Percentiles rank a stretch among this genome's conserved stretches.
Conservation (phyloP, 2,888 invertebrate species). For the Cynaeus angustus region DNA sequence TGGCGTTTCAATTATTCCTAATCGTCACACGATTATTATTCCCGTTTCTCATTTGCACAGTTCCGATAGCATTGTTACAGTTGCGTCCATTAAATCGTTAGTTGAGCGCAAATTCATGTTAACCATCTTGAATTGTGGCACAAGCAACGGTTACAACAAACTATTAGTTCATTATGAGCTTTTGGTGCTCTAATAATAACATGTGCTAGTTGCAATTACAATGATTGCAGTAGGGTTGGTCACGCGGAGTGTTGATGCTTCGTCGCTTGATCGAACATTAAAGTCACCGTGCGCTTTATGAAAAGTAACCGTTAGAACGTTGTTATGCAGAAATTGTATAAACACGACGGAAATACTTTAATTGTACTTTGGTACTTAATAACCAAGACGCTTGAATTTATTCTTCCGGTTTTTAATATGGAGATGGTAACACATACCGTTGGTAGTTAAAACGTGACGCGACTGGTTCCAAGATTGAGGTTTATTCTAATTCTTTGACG, state of each 20-base stretch:
- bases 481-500: constrained; percentile 1
- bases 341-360: constrained; percentile 49
- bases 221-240: constrained; percentile 20
- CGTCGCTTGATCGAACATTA: constrained; percentile 48
- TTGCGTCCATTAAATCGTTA: constrained; percentile 41
- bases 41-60: constrained; percentile 37
- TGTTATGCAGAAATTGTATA: constrained; percentile 53
- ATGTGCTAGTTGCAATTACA: constrained; percentile 23
- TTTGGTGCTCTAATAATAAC: constrained; percentile 35
- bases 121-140: constrained; percentile 46
- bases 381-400: constrained; percentile 39
- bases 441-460: constrained; percentile 30
- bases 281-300: constrained; percentile 42
- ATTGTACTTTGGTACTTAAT: constrained; percentile 46
- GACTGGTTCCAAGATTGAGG: constrained; percentile 3
- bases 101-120: constrained; percentile 50
- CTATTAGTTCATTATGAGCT: constrained; percentile 26
- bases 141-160: constrained; percentile 41
- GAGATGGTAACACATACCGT: constrained; percentile 45
- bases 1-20: constrained; percentile 27
- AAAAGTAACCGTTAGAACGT: constrained; percentile 49
- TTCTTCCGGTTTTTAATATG: constrained; percentile 51
- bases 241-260: constrained; percentile 25
- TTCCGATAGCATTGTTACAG: constrained; percentile 35
- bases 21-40: constrained; percentile 43